Evolutionary conservation across 2,797 vertebrate genomes (phyloP), one percentile per base, ranked within the genome.

Genomic region (Centroberyx gerrardi): DNA sequence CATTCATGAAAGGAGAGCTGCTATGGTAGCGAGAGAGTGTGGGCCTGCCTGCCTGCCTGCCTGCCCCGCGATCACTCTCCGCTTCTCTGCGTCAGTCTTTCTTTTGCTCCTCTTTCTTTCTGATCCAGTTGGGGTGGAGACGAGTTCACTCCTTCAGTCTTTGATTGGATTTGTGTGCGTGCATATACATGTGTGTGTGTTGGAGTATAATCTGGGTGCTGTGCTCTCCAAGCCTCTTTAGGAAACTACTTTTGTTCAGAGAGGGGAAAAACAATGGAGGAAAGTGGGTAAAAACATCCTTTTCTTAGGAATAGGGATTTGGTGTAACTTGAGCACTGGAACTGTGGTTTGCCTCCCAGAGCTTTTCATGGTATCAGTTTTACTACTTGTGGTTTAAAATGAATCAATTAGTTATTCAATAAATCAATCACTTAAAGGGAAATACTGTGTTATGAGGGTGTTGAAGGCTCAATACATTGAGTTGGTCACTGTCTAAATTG

Each of bases 1-100:
- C 98, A 93, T 92, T 92, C 90, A 90, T 94, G 86, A 94, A 94
- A 95, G 89, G 67, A 85, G 88, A 88, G 87, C 86, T 78, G 86
- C 80, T 73, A 69, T 72, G 68, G 78, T 67, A 69, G 76, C 86
- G 74, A 51, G 54, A 81, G 85, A 86, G 87, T 67, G 80, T 7
- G 54, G 78, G 83, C 81, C 86, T 82, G 80, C 77, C 69, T 81
- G 68, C 74, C 71, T 12, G 68, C 74, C 71, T 12, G 67, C 74
- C 80, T 71, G 85, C 87, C 83, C 86, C 74, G 66, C 77, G 33
- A 79, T 84, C 89, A 69, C 78, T 88, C 82, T 86, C 79, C 31
- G 73, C 83, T 81, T 87, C 88, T 92, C 38, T 88, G 86, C 82
- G 4, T 80, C 86, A 87, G 70, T 82, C 79, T 87, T 86, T 90